Percentiles rank a stretch among this genome's conserved stretches.
These are phyloP conservation scores for Leucophenga montana DNA, from an alignment of 2,888 invertebrate species.

Conservation along the genomic window DNA sequence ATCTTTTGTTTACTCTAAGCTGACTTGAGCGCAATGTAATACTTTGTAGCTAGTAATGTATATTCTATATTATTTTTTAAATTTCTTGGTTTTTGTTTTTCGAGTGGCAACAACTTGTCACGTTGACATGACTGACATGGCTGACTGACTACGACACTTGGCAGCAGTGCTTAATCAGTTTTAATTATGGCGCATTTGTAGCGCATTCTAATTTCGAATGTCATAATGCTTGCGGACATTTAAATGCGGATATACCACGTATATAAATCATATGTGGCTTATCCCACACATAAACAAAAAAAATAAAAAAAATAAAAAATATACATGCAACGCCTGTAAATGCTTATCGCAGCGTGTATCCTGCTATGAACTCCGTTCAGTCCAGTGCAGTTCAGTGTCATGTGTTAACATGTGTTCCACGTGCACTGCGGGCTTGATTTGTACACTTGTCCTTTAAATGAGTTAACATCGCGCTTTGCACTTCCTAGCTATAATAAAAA, in stretches of 20 bases:
- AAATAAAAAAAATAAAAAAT: too few species aligned
- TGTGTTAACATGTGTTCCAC: conserved; percentile 25
- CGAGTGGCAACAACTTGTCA: conserved; percentile 50
- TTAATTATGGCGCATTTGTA: conserved; percentile 57
- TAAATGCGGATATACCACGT: conserved; percentile 56
- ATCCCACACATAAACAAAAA: conserved; percentile 37
- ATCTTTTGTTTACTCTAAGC: conserved; percentile 6
- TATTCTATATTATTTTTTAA: neutral
- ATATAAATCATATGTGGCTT: conserved; percentile 17
- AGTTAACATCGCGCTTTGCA: conserved; percentile 41
- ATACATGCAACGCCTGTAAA: conserved; percentile 12
- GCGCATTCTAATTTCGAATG: conserved; percentile 52
- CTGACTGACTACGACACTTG: conserved; percentile 52
- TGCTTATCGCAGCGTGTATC: conserved; percentile 49
- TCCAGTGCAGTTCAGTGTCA: conserved; percentile 31
- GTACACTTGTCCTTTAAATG: conserved; percentile 54
- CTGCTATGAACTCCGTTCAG: conserved; percentile 32
- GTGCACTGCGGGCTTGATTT: conserved; percentile 31
- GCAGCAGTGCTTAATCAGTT: conserved; percentile 37
- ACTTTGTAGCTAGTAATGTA: neutral
- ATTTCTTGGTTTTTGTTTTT: neutral
- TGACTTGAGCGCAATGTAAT: conserved; percentile 19
- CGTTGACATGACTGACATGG: conserved; percentile 47
- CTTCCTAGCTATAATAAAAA: conserved; percentile 48
- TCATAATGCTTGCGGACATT: conserved; percentile 27